phyloP scores from a whole-genome alignment of 2,797 vertebrate species.

The Psittacula echo region DNA sequence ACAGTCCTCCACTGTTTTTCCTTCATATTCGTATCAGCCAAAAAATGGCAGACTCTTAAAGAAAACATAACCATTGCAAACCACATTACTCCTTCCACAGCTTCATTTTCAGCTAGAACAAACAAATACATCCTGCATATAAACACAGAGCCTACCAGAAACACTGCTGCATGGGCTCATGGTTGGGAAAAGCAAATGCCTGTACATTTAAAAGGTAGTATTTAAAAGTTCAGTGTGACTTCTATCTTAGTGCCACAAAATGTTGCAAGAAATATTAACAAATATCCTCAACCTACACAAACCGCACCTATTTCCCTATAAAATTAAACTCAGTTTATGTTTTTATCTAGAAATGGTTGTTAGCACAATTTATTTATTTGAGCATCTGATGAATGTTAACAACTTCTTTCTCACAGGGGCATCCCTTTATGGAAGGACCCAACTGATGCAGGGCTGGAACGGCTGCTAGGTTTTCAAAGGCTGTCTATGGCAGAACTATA shows the following conservation, averaged over 20 bases:
- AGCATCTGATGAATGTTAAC: background rate
- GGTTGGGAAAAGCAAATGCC: background rate
- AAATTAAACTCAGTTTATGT: background rate
- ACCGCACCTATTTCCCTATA: background rate
- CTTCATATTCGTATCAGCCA: background rate
- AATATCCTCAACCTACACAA: background rate
- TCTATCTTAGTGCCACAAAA: background rate
- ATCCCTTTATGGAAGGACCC: background rate
- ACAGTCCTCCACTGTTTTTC: background rate
- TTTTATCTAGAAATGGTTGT: background rate
- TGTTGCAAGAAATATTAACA: background rate
- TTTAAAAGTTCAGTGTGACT: accelerated
- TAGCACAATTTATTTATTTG: background rate
- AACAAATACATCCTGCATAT: background rate
- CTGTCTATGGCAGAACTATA: background rate
- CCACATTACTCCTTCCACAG: background rate
- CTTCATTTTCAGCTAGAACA: background rate
- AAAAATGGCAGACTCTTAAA: background rate
- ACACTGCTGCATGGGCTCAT: background rate
- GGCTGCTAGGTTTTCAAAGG: background rate
- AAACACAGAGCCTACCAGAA: background rate
- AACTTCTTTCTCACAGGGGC: background rate
- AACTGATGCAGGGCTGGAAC: accelerated
- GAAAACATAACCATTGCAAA: background rate
- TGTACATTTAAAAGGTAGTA: background rate